phyloP scores from a whole-genome alignment of 53 echinoderm and acorn worm species.

The Holothuria scabra region DNA sequence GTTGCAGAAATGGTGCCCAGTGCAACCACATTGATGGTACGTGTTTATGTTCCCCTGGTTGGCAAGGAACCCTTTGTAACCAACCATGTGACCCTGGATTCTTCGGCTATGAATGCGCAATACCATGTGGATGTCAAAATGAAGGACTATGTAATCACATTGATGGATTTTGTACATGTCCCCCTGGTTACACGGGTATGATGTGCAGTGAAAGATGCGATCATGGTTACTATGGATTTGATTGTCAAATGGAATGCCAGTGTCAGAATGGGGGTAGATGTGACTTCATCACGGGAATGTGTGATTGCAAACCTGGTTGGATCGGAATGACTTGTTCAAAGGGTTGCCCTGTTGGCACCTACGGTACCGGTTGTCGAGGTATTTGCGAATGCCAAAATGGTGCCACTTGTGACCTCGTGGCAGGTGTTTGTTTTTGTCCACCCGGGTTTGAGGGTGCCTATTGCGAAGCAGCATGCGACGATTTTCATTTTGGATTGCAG shows the following conservation, averaged over 20 bases:
- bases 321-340: slow-evolving; percentile 66
- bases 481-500: slow-evolving; percentile 66
- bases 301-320: slow-evolving; percentile 72
- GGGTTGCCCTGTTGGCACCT: slow-evolving; percentile 59
- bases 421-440: slow-evolving; percentile 64
- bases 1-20: slow-evolving; percentile 73
- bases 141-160: slow-evolving; percentile 56
- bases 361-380: slow-evolving; percentile 60
- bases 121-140: slow-evolving; percentile 73
- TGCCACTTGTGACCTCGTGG: slow-evolving; percentile 58
- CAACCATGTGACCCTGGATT: slow-evolving; percentile 53
- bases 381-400: slow-evolving; percentile 71
- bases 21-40: slow-evolving; percentile 72
- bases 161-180: slow-evolving; percentile 69
- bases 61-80: slow-evolving; percentile 66
- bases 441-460: slow-evolving; percentile 65
- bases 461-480: slow-evolving; percentile 65
- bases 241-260: slow-evolving; percentile 67
- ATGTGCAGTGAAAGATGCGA: slow-evolving; percentile 66
- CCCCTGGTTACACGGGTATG: slow-evolving; percentile 67
- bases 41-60: slow-evolving; percentile 64
- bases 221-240: slow-evolving; percentile 57
- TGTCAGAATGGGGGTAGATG: slow-evolving; percentile 78
- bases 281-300: slow-evolving; percentile 65
- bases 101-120: slow-evolving; percentile 69